These are phyloP conservation scores for Mesocricetus auratus DNA, from an alignment of 2,113 vertebrate genomes.

Conservation along the genomic window DNA sequence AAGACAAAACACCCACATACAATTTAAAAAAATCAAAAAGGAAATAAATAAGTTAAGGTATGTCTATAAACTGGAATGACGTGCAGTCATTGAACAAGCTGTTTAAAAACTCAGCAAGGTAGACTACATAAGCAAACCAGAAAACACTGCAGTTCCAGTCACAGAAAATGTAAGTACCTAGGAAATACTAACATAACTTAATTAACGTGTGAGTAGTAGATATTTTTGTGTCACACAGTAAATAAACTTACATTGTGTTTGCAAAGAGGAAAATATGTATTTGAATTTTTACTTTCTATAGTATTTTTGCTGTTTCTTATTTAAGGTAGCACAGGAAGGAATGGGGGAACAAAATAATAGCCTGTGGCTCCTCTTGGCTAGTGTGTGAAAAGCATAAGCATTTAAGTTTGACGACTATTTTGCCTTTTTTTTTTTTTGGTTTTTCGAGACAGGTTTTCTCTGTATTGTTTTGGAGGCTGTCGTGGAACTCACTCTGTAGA, in stretches of 20 bases:
- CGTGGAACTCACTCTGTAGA: too few relatives aligned
- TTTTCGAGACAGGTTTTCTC: too few relatives aligned
- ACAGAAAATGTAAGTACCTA: neutral
- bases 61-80: neutral
- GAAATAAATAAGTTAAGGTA: neutral
- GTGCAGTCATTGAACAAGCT: neutral
- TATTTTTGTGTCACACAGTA: neutral
- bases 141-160: neutral
- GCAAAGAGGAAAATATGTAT: slow-evolving; percentile 14
- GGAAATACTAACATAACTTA: neutral
- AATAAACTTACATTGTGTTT: slow-evolving; percentile 23
- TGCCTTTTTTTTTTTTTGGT: too few relatives aligned
- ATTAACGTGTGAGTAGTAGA: neutral
- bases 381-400: neutral
- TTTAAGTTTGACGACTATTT: neutral
- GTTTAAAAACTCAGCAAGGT: neutral
- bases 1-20: neutral
- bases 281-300: neutral
- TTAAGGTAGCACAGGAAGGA: neutral
- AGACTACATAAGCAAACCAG: neutral
- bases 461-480: too few relatives aligned
- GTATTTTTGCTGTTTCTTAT: neutral
- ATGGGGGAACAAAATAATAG: neutral
- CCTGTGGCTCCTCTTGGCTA: neutral
- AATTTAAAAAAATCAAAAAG: neutral